phyloP scores from a whole-genome alignment of 2,797 vertebrate species.

The Podarcis lilfordi region DNA sequence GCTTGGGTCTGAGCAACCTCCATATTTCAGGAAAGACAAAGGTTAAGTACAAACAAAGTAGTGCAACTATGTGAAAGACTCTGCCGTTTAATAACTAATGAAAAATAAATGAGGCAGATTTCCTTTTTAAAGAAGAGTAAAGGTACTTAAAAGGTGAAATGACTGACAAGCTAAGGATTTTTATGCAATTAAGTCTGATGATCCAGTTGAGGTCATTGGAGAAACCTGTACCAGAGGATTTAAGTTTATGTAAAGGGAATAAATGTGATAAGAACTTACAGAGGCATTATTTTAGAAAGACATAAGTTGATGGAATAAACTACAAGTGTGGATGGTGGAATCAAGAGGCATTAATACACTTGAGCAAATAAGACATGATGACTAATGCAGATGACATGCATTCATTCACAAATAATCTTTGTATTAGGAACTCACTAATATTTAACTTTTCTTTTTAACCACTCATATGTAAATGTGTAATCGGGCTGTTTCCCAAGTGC shows the following conservation, averaged over 20 bases:
- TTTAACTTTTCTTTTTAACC: conserved; percentile 36
- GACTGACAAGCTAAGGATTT: conserved; percentile 55
- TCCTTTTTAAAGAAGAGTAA: conserved; percentile 59
- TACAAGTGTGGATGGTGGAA: conserved; percentile 57
- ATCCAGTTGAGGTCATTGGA: conserved; percentile 57
- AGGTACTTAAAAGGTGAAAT: conserved; percentile 58
- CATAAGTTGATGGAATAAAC: conserved; percentile 54
- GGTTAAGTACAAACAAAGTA: conserved; percentile 16
- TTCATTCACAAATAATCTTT: conserved; percentile 41
- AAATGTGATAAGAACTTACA: conserved; percentile 54
- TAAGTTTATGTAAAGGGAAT: conserved; percentile 65
- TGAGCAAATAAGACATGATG: conserved; percentile 57
- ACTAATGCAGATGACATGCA: conserved; percentile 55
- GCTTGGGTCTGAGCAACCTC: not conserved
- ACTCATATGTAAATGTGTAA: not conserved
- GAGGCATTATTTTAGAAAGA: conserved; percentile 50
- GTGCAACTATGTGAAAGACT: conserved; percentile 34
- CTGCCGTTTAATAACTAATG: conserved; percentile 21
- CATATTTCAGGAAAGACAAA: conserved; percentile 33
- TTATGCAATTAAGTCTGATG: conserved; percentile 67
- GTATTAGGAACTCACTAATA: conserved; percentile 51
- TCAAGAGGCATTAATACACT: conserved; percentile 54
- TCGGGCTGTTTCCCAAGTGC: not conserved
- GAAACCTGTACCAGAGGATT: conserved; percentile 57
- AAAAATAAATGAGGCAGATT: conserved; percentile 40